Conservation (phyloP, 2,888 invertebrate species). For the Torymus aiolomorphi region DNA sequence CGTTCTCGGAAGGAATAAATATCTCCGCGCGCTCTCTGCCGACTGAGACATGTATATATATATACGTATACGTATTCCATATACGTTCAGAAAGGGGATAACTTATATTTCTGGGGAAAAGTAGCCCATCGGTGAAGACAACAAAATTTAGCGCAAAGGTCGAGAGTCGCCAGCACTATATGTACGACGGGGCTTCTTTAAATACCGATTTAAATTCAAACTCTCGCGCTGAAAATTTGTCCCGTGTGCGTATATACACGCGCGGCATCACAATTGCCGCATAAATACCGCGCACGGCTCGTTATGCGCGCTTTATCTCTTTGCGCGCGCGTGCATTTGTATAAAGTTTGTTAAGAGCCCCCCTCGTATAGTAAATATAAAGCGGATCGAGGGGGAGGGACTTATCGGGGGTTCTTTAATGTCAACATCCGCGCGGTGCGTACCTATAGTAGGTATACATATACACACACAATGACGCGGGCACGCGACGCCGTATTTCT, state of each 20-base stretch:
- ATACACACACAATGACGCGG: slow-evolving; percentile 14
- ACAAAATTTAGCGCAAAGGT: slow-evolving; percentile 20
- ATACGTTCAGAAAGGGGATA: not conserved
- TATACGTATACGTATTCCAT: not conserved
- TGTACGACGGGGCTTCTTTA: not conserved
- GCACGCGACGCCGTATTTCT: slow-evolving; percentile 40
- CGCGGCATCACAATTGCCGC: too few relatives aligned
- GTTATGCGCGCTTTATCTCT: not conserved
- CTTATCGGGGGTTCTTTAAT: slow-evolving; percentile 13
- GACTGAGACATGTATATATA: not conserved
- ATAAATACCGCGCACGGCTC: not conserved
- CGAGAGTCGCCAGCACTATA: not conserved
- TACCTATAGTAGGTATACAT: not conserved
- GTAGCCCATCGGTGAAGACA: slow-evolving; percentile 1
- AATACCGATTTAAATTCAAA: slow-evolving; percentile 36
- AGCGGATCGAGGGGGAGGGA: slow-evolving; percentile 5
- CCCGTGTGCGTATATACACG: too few relatives aligned
- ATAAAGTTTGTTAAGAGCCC: slow-evolving; percentile 11
- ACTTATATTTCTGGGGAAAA: slow-evolving; percentile 16
- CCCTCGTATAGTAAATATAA: slow-evolving; percentile 22
- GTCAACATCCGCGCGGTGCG: not conserved
- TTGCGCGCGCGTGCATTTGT: not conserved
- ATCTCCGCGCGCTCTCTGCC: not conserved
- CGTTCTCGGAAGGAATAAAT: slow-evolving; percentile 25
- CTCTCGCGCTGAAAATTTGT: not conserved